Conservation (phyloP, 2,797 vertebrate genomes). For the Chelon labrosus region DNA sequence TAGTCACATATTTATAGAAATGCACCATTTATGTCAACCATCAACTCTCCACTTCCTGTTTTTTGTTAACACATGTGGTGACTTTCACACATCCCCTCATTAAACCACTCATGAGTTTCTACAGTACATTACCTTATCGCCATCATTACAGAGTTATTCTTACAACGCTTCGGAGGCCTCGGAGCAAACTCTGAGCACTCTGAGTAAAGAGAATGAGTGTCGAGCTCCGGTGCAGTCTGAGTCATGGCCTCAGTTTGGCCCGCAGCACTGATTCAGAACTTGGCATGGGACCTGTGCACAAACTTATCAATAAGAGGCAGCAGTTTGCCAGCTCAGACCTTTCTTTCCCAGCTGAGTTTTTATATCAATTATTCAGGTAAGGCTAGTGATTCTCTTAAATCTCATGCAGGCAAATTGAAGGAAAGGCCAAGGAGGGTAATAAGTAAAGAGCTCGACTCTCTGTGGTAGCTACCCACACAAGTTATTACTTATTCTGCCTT, state of each 20-base stretch:
- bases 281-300: slow-evolving; percentile 40
- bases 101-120: slow-evolving; percentile 44
- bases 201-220: slow-evolving; percentile 4
- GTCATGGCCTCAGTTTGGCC: slow-evolving; percentile 45
- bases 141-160: slow-evolving; percentile 49
- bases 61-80: slow-evolving; percentile 17
- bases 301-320: slow-evolving; percentile 58
- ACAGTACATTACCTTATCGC: slow-evolving; percentile 53
- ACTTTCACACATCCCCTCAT: slow-evolving; percentile 9
- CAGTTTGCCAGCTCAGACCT: slow-evolving; percentile 49
- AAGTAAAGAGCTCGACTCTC: slow-evolving; percentile 27
- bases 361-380: slow-evolving; percentile 70
- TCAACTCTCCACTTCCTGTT: slow-evolving; percentile 7
- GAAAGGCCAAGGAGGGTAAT: slow-evolving; percentile 56
- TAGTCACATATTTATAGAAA: slow-evolving; percentile 3
- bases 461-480: slow-evolving; percentile 32
- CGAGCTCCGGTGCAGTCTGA: slow-evolving; percentile 30
- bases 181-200: slow-evolving; percentile 16
- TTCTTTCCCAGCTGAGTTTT: slow-evolving; percentile 43
- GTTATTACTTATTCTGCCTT: slow-evolving; percentile 36
- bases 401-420: slow-evolving; percentile 47
- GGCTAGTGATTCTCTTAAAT: slow-evolving; percentile 45
- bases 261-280: slow-evolving; percentile 48
- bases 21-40: not conserved
- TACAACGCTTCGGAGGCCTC: slow-evolving; percentile 29